phyloP scores from a whole-genome alignment of 2,797 vertebrate genomes.

The Lerista edwardsae region DNA sequence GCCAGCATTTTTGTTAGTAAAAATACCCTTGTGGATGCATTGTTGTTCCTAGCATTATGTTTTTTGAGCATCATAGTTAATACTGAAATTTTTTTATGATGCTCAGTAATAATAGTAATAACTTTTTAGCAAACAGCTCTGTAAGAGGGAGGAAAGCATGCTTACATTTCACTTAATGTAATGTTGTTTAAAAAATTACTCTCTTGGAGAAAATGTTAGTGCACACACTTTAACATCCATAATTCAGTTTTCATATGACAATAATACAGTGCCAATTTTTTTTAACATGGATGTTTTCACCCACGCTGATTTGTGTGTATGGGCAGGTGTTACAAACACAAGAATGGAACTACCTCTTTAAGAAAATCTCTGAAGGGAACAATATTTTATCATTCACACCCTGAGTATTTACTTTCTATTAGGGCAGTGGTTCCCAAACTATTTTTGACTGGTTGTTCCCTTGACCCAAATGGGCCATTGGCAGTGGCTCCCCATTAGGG shows the following conservation, averaged over 20 bases:
- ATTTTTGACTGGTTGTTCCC: too few species aligned
- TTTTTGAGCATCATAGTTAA: neutral
- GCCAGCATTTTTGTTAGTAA: neutral
- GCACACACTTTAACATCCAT: conserved; percentile 28
- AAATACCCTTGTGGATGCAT: neutral
- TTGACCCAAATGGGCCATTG: too few species aligned
- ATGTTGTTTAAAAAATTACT: conserved; percentile 9
- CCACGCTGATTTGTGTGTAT: neutral
- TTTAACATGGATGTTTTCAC: neutral
- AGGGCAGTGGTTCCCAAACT: neutral
- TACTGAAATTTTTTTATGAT: neutral
- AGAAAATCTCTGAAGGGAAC: neutral
- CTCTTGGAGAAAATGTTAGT: neutral
- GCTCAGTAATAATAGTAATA: neutral
- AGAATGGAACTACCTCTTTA: neutral
- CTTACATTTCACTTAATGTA: neutral
- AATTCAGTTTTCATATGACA: neutral
- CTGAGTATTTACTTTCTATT: neutral
- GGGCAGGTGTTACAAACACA: neutral
- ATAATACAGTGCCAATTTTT: neutral
- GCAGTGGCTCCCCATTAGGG: too few species aligned
- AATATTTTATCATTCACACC: neutral
- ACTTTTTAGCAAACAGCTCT: neutral
- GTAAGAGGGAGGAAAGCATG: neutral
- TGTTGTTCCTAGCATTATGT: neutral